Base-by-base conservation (phyloP, 2,113 vertebrate genomes). In the Rhegmatorhina hoffmannsi region DNA sequence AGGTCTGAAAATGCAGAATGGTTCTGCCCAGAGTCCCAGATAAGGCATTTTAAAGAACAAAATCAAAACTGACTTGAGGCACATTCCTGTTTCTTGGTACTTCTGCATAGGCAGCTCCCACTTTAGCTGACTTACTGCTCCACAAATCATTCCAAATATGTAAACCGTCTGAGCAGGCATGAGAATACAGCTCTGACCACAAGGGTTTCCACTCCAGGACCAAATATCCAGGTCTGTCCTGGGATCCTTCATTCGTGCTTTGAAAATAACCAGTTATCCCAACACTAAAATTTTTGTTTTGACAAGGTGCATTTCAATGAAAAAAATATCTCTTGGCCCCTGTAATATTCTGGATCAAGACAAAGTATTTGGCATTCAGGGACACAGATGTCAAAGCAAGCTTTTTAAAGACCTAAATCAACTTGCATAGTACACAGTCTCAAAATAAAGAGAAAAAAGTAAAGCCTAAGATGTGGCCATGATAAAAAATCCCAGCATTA, bases 401-500 rank as follows among this genome's bases (percentile, higher is more conserved):
- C 34, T 52, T 82, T 70, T 58, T 44, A 9, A 83, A 77, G n/a
- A 85, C 7, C n/a, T 92, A 89, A 95, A 91, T 82, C 82, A 92
- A 34, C 50, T 67, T 80, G 29, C 19, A 28, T 3, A 85, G 17
- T 4, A 84, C 5, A 55, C 10, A 56, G 46, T 24, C 67, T 63
- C 55, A 91, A 76, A 93, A 88, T 40, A 53, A 90, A 63, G 10
- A 29, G 20, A 95, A 77, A n/a, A 62, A 92, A 76, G 14, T 47
- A 78, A 56, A 91, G 24, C 9, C 24, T 50, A 72, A 31, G 47
- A 82, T 73, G 89, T 85, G 26, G 59, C 14, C n/a, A 49, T 29
- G 10, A 28, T 47, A 34, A 5, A 74, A 66, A 91, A 28, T 34
- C 33, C 38, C 34, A 90, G 38, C 26, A 73, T 50, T 3, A 12